Percentiles rank a stretch among this genome's conserved stretches.
These are phyloP conservation scores for Tryphoninae sp. DNA, from an alignment of 2,888 invertebrate genomes.

Conservation along the genomic window DNA sequence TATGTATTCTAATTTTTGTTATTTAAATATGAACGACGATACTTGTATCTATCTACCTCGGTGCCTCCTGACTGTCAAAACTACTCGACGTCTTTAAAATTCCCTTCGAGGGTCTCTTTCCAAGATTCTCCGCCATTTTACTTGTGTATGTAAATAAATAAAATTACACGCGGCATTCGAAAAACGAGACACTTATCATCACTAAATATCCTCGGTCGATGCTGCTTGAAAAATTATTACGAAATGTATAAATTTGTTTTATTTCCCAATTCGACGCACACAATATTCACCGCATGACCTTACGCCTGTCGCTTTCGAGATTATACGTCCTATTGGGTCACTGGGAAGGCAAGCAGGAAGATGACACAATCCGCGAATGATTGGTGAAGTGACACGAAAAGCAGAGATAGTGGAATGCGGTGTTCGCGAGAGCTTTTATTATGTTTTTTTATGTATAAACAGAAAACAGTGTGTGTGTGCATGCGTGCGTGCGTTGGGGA, in stretches of 20 bases:
- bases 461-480: constrained; percentile 25
- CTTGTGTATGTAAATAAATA: constrained; percentile 37
- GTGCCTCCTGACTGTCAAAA: constrained; percentile 88
- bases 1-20: too few relatives aligned
- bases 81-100: constrained; percentile 96
- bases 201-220: constrained; percentile 36
- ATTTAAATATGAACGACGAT: constrained; percentile 6
- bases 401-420: constrained; percentile 34
- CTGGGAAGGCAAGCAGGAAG: constrained; percentile 30
- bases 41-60: constrained; percentile 74
- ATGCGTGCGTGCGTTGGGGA: constrained; percentile 15
- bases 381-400: constrained; percentile 22
- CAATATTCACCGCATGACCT: constrained; percentile 51
- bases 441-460: constrained; percentile 21
- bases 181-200: constrained; percentile 41
- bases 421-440: constrained; percentile 10
- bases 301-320: constrained; percentile 16
- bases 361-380: constrained; percentile 49
- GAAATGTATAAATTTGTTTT: constrained; percentile 29
- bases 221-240: constrained; percentile 11
- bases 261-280: constrained; percentile 10
- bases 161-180: constrained; percentile 50
- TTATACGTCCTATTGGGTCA: background rate
- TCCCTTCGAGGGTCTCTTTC: constrained; percentile 93
- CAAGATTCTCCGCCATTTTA: constrained; percentile 89